Conservation (phyloP, 2,113 vertebrate genomes). For the Seriola quinqueradiata region DNA sequence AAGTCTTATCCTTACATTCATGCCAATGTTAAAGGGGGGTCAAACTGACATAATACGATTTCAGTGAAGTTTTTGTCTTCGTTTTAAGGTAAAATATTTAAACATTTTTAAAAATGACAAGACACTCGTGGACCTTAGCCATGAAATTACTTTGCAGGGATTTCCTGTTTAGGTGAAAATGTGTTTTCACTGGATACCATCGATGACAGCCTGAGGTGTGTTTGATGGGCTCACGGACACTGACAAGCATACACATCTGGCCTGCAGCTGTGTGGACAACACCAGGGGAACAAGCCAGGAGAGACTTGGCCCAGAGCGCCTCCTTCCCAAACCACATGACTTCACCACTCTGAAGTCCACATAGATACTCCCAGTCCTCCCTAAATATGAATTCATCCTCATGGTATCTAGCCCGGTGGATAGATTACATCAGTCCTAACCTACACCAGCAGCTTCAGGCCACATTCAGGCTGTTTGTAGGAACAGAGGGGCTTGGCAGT, state of each 20-base stretch:
- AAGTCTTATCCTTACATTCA: conserved; percentile 12
- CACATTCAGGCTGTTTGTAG: conserved; percentile 12
- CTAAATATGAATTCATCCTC: conserved; percentile 63
- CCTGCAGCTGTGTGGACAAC: conserved; percentile 53
- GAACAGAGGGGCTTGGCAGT: neutral
- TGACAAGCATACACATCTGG: conserved; percentile 56
- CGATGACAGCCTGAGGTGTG: conserved; percentile 25
- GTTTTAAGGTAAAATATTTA: neutral
- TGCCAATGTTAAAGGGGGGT: conserved; percentile 16
- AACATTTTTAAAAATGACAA: neutral
- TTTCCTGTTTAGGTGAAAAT: conserved; percentile 6
- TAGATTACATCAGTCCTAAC: conserved; percentile 54
- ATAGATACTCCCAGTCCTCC: conserved; percentile 42
- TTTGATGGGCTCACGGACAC: conserved; percentile 27
- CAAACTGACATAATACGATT: conserved; percentile 2
- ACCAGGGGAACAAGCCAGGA: conserved; percentile 48
- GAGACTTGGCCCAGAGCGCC: conserved; percentile 1
- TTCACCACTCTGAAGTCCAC: conserved; percentile 35
- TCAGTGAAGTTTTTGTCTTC: neutral
- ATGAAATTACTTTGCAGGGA: neutral
- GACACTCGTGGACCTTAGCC: neutral
- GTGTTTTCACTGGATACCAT: neutral
- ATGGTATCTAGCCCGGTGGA: conserved; percentile 36
- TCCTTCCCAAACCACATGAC: conserved; percentile 50
- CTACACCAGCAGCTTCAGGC: neutral